Evolutionary conservation across 2,113 vertebrate genomes (phyloP).

Genomic region (Cisticola juncidis): DNA sequence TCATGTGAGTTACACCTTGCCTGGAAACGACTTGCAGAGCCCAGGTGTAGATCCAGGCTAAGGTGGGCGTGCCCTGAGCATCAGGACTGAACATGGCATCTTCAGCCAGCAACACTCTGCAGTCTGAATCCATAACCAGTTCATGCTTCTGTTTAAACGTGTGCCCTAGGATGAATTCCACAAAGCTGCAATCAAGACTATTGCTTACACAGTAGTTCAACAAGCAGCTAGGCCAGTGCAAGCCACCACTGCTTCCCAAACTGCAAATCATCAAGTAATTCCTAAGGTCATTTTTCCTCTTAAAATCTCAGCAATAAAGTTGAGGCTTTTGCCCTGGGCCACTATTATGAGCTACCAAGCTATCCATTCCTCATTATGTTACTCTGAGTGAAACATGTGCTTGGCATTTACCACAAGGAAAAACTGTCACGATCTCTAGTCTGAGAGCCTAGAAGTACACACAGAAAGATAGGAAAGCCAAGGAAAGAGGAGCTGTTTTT

Average conservation of each 20-base stretch:
- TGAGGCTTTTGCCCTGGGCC: constrained; percentile 38
- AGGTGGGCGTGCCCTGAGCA: not conserved
- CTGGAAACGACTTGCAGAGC: not conserved
- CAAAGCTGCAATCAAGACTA: constrained; percentile 32
- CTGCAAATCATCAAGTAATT: constrained; percentile 12
- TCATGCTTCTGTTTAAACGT: not conserved
- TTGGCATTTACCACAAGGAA: not conserved
- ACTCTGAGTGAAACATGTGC: not conserved
- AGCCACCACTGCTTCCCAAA: not conserved
- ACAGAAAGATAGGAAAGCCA: not conserved
- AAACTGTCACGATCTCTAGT: accelerated
- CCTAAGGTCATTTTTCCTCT: not conserved
- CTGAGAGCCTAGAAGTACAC: not conserved
- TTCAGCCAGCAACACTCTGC: not conserved
- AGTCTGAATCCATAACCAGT: not conserved
- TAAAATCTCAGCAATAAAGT: constrained; percentile 4
- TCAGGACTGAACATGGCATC: accelerated
- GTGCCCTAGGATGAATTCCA: not conserved
- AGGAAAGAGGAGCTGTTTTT: not conserved
- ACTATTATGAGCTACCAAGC: not conserved
- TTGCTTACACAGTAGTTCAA: constrained; percentile 12
- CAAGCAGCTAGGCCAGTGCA: not conserved
- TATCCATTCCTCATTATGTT: not conserved
- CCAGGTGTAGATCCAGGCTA: accelerated
- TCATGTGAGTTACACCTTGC: accelerated